Evolutionary conservation across 2,888 invertebrate genomes (phyloP).

Genomic region (Drosophila longiperda): DNA sequence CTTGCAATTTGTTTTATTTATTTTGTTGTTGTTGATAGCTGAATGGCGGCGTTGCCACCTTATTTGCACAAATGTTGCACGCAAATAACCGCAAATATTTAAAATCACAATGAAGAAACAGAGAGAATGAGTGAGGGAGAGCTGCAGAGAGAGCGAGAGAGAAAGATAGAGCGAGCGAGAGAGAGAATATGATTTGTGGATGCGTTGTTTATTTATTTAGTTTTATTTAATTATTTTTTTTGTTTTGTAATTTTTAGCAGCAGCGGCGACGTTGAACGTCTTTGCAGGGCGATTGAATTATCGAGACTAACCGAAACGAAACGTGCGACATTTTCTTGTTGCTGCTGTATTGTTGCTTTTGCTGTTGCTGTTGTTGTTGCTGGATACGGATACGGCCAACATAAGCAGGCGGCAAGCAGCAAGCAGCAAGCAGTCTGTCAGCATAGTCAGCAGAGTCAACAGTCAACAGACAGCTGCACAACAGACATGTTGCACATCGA

Average conservation of each 20-base stretch:
- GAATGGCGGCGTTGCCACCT: conserved; percentile 41
- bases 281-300: conserved; percentile 82
- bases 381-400: conserved; percentile 65
- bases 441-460: conserved; percentile 4
- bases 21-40: neutral
- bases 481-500: conserved; percentile 57
- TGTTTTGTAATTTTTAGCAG: conserved; percentile 20
- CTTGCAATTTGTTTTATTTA: conserved; percentile 1
- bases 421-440: conserved; percentile 13
- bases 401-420: conserved; percentile 36
- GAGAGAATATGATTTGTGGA: neutral
- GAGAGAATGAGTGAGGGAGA: neutral
- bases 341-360: conserved; percentile 55
- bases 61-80: conserved; percentile 18
- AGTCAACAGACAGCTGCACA: conserved; percentile 47
- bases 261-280: conserved; percentile 70
- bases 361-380: conserved; percentile 44
- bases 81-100: conserved; percentile 12
- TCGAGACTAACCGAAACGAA: conserved; percentile 80
- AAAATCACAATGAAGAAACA: neutral
- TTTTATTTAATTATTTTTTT: conserved; percentile 8
- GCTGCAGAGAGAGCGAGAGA: neutral
- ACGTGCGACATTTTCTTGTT: conserved; percentile 79
- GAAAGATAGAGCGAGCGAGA: neutral
- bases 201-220: neutral